These are phyloP conservation scores for Myrmecobius fasciatus DNA, from an alignment of 2,113 vertebrate species.

Conservation along the genomic window DNA sequence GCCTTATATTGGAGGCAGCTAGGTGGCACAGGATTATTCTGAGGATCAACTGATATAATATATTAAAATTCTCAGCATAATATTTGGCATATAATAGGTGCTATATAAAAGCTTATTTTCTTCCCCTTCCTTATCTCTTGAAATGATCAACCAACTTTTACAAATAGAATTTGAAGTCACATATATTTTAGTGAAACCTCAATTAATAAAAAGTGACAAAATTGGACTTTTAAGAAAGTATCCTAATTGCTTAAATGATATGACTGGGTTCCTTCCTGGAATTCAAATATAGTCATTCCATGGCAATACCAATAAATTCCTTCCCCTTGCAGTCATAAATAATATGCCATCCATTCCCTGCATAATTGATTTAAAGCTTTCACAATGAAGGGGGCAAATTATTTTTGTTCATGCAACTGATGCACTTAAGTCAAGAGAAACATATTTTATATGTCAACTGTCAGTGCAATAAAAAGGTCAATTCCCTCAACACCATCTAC, in stretches of 20 bases:
- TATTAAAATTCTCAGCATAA: neutral
- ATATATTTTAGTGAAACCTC: neutral
- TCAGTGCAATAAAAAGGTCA: neutral
- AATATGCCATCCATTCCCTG: neutral
- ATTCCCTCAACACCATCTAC: neutral
- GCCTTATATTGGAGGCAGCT: neutral
- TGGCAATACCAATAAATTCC: neutral
- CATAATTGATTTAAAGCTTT: neutral
- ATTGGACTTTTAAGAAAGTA: neutral
- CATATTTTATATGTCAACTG: neutral
- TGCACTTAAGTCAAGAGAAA: slow-evolving; percentile 8
- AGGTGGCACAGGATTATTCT: too few species aligned
- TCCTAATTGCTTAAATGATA: neutral
- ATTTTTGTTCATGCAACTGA: neutral
- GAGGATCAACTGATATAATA: neutral
- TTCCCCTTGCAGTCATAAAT: neutral
- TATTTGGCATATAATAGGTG: neutral
- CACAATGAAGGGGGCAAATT: neutral
- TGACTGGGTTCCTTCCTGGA: neutral
- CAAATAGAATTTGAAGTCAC: neutral
- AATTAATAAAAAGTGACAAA: neutral
- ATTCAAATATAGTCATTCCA: neutral
- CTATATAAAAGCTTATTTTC: neutral
- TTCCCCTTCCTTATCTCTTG: neutral
- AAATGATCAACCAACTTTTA: neutral